Conservation (phyloP, 2,797 vertebrate species). For the Semotilus atromaculatus region DNA sequence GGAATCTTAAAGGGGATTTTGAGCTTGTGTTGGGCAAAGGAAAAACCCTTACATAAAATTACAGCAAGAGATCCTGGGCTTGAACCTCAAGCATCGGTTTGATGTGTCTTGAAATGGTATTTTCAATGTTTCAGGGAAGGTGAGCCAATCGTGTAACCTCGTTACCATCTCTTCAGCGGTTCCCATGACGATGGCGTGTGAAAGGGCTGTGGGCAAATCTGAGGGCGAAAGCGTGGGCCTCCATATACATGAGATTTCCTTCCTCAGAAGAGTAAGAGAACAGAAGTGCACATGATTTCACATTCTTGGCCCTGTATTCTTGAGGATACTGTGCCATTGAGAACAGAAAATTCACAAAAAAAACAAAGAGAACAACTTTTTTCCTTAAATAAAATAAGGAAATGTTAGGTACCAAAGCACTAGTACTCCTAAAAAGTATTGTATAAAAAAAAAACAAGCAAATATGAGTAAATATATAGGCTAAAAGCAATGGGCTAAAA, state of each 20-base stretch:
- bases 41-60: no score
- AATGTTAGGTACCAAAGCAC: background rate
- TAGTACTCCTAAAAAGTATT: background rate
- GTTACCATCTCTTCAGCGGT: background rate
- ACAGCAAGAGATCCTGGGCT: background rate
- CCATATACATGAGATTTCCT: constrained; percentile 28
- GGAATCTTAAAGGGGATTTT: background rate
- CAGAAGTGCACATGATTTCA: constrained; percentile 13
- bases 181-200: constrained; percentile 18
- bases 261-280: constrained; percentile 8
- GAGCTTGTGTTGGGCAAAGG: no score
- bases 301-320: background rate
- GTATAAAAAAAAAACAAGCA: background rate
- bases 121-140: constrained; percentile 10
- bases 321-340: constrained; percentile 2
- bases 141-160: background rate
- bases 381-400: background rate
- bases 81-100: background rate
- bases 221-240: constrained; percentile 19
- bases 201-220: constrained; percentile 25
- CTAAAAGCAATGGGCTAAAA: background rate
- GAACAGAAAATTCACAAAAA: background rate
- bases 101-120: background rate
- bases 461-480: background rate
- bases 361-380: background rate